Evolutionary conservation across 2,113 vertebrate genomes (phyloP).

Genomic region (Diphyllodes magnificus): DNA sequence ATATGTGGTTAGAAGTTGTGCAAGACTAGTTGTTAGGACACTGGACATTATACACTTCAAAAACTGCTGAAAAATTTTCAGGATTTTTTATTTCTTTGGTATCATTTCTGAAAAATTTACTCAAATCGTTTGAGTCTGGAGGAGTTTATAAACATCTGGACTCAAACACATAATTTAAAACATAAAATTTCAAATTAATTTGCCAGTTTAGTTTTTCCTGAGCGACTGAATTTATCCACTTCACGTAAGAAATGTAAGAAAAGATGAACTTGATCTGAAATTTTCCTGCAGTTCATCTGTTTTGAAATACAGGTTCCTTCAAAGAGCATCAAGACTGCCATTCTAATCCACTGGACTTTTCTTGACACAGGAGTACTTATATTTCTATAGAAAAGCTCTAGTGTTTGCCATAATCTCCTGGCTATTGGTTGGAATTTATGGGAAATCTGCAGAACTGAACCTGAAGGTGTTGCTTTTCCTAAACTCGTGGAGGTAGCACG

Average conservation of each 20-base stretch:
- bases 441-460: background rate
- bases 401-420: background rate
- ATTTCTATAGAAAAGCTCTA: background rate
- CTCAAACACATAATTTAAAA: background rate
- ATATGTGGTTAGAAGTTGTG: conserved; percentile 10
- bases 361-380: background rate
- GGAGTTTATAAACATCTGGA: background rate
- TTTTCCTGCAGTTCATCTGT: background rate
- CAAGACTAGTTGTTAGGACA: background rate
- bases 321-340: background rate
- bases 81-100: background rate
- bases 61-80: background rate
- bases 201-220: background rate
- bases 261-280: background rate
- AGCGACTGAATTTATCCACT: background rate
- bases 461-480: background rate
- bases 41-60: background rate
- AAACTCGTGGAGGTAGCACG: background rate
- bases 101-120: background rate
- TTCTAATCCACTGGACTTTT: background rate
- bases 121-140: background rate
- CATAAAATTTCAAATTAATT: background rate
- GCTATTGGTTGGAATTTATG: background rate
- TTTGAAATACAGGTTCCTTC: background rate
- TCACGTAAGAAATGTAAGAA: background rate